phyloP scores from a whole-genome alignment of 2,888 invertebrate genomes.

The Abscondita cerata region DNA sequence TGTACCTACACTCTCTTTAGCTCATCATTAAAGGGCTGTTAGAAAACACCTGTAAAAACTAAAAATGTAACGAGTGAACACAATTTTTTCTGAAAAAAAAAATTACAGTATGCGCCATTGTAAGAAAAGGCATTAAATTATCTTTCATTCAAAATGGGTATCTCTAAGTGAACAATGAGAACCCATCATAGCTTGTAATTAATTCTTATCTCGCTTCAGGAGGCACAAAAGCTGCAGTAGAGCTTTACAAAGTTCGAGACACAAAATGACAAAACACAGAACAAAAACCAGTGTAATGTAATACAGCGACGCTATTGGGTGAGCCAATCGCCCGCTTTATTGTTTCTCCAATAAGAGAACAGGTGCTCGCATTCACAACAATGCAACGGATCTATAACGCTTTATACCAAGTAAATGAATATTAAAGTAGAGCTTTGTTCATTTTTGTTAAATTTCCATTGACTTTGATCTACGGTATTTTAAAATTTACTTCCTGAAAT shows the following conservation, averaged over 20 bases:
- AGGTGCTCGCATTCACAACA: slow-evolving; percentile 50
- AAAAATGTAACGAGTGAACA: not conserved
- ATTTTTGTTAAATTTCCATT: slow-evolving; percentile 9
- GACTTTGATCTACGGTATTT: slow-evolving; percentile 3
- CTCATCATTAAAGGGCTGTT: slow-evolving; percentile 1
- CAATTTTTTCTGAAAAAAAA: slow-evolving; percentile 2
- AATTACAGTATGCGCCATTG: slow-evolving; percentile 20
- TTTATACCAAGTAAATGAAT: slow-evolving; percentile 43
- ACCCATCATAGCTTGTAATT: slow-evolving; percentile 59
- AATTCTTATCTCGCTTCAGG: slow-evolving; percentile 62
- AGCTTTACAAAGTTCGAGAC: slow-evolving; percentile 58
- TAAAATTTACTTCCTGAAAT: not conserved
- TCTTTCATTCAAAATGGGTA: slow-evolving; percentile 56
- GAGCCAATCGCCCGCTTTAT: slow-evolving; percentile 56
- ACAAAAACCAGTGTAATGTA: slow-evolving; percentile 58
- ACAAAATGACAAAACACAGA: slow-evolving; percentile 59
- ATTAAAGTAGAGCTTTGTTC: slow-evolving; percentile 26
- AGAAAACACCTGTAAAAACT: slow-evolving; percentile 2
- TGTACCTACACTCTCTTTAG: slow-evolving; percentile 16
- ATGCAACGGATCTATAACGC: slow-evolving; percentile 42
- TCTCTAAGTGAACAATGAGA: slow-evolving; percentile 55
- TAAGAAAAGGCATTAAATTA: slow-evolving; percentile 54
- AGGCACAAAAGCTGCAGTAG: slow-evolving; percentile 57
- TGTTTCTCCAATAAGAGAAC: slow-evolving; percentile 57
- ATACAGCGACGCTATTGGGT: slow-evolving; percentile 57